Evolutionary conservation across 2,888 invertebrate species (phyloP).

Genomic region (Eupithecia pulchellata): DNA sequence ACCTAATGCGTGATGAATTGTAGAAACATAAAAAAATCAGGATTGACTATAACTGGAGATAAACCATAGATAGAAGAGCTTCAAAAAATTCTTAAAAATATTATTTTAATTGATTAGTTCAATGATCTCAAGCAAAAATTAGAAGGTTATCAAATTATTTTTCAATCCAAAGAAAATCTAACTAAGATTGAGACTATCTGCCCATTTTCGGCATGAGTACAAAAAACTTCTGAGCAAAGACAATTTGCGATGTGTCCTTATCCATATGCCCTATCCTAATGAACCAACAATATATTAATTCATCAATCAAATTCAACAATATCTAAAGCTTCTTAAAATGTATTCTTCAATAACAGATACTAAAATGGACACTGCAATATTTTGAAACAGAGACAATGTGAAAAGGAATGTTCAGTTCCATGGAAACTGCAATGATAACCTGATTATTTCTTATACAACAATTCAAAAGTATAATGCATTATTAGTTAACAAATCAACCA

Average conservation of each 20-base stretch:
- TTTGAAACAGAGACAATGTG: slow-evolving; percentile 46
- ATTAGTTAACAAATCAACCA: slow-evolving; percentile 40
- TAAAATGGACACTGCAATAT: slow-evolving; percentile 37
- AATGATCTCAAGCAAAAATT: background rate
- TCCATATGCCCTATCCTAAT: slow-evolving; percentile 58
- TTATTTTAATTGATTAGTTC: background rate
- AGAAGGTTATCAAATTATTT: background rate
- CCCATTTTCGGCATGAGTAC: slow-evolving; percentile 11
- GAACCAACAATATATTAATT: slow-evolving; percentile 59
- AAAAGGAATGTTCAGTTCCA: slow-evolving; percentile 60
- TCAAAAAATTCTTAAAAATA: slow-evolving; percentile 16
- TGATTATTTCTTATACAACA: slow-evolving; percentile 33
- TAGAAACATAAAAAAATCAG: background rate
- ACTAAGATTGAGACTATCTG: background rate
- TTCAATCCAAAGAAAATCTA: background rate
- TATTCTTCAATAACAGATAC: slow-evolving; percentile 43
- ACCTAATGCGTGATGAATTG: slow-evolving; percentile 17
- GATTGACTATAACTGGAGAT: background rate
- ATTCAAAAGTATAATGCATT: slow-evolving; percentile 34
- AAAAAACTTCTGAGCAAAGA: slow-evolving; percentile 34
- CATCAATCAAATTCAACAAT: slow-evolving; percentile 56
- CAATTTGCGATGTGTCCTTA: slow-evolving; percentile 49
- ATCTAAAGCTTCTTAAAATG: slow-evolving; percentile 62
- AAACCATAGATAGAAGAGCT: slow-evolving; percentile 9
- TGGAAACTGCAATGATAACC: slow-evolving; percentile 36